A percentile compares a stretch with the other conserved stretches of the same genome.
Evolutionary conservation across 2,888 invertebrate genomes (phyloP).

Genomic region (Cetonia aurata): DNA sequence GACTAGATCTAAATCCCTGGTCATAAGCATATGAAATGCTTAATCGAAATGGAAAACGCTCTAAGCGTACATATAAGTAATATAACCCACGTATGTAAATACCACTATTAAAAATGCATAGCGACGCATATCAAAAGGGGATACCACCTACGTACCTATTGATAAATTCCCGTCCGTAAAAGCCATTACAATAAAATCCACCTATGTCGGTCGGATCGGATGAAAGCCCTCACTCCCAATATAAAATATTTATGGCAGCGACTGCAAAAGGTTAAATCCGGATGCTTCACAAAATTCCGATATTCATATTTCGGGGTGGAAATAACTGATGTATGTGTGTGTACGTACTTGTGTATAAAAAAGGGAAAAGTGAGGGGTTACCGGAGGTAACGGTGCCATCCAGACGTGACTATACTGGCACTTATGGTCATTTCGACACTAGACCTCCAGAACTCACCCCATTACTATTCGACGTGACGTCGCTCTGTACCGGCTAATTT

Average conservation of each 20-base stretch:
- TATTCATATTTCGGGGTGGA: constrained; percentile 30
- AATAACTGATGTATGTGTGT: constrained; percentile 31
- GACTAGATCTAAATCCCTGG: too few relatives aligned
- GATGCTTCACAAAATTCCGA: constrained; percentile 21
- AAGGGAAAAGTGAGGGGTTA: background rate
- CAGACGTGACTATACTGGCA: constrained; percentile 26
- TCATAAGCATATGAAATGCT: too few relatives aligned
- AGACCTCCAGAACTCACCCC: constrained; percentile 9
- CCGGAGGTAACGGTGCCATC: constrained; percentile 8
- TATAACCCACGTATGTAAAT: too few relatives aligned
- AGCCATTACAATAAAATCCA: constrained; percentile 28
- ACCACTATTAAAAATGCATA: constrained; percentile 5
- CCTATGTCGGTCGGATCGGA: background rate
- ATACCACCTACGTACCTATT: background rate
- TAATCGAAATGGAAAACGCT: too few relatives aligned
- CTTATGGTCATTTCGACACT: constrained; percentile 16
- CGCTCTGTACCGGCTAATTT: constrained; percentile 19
- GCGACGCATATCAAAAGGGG: background rate
- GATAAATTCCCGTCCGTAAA: constrained; percentile 29
- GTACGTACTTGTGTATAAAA: background rate
- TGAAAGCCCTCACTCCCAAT: constrained; percentile 6
- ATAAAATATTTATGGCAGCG: constrained; percentile 35
- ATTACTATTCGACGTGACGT: constrained; percentile 33
- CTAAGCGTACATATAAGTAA: too few relatives aligned
- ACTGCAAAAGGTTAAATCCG: constrained; percentile 23